These are phyloP conservation scores for Eubasilissa splendida DNA, from an alignment of 2,888 invertebrate species.

Conservation along the genomic window DNA sequence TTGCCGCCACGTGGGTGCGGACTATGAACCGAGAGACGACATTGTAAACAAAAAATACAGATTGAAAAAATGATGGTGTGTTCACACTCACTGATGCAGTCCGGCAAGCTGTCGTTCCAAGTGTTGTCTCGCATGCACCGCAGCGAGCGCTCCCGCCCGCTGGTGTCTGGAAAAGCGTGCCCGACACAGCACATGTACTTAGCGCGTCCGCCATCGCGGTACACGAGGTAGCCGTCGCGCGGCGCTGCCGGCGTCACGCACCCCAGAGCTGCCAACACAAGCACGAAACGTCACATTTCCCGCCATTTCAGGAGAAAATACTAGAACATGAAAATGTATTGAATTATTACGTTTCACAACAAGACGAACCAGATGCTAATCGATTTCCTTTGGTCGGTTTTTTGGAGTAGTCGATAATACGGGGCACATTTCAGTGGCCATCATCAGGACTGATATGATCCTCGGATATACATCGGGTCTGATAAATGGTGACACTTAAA, in stretches of 20 bases:
- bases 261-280: conserved; percentile 73
- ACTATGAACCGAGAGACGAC: not conserved
- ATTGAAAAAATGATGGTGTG: not conserved
- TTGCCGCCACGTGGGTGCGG: not conserved
- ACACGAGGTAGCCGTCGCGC: conserved; percentile 78
- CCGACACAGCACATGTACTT: conserved; percentile 81
- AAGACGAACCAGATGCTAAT: no score
- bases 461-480: no score
- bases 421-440: no score
- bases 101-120: conserved; percentile 77
- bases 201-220: conserved; percentile 77
- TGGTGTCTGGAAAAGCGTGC: conserved; percentile 79
- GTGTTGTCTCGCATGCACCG: conserved; percentile 77
- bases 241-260: conserved; percentile 79
- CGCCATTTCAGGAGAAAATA: conserved; percentile 18
- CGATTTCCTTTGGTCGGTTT: no score
- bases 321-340: no score
- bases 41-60: not conserved
- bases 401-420: no score
- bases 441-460: no score
- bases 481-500: no score
- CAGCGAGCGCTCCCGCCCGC: conserved; percentile 74
- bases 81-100: conserved; percentile 51
- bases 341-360: not conserved
- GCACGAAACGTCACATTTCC: conserved; percentile 42